A percentile compares a stretch with the other conserved stretches of the same genome.
Conservation (phyloP, 2,797 vertebrate species). For the Halcyon badia region DNA sequence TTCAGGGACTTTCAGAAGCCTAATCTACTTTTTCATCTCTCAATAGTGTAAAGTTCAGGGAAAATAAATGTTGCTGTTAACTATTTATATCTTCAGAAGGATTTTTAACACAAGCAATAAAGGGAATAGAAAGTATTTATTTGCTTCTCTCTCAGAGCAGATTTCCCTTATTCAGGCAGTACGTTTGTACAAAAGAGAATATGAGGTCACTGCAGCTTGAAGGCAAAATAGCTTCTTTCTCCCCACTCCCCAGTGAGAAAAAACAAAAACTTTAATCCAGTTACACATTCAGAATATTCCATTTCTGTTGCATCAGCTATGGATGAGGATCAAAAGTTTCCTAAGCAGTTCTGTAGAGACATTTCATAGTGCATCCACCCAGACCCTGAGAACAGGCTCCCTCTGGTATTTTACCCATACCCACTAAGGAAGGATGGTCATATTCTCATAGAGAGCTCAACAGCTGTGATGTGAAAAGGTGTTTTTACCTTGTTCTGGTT, state of each 20-base stretch:
- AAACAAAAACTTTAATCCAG: background rate
- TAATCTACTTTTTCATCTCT: constrained; percentile 2
- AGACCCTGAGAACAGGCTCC: background rate
- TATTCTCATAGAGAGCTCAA: background rate
- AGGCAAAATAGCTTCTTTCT: background rate
- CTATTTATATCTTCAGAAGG: background rate
- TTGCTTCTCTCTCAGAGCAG: background rate
- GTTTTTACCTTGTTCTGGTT: constrained; percentile 92
- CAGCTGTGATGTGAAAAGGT: background rate
- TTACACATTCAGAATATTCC: background rate
- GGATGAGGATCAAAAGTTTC: background rate
- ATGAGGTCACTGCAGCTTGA: background rate
- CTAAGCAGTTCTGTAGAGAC: background rate
- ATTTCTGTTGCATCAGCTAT: background rate
- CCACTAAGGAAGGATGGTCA: background rate
- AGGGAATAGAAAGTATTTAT: background rate
- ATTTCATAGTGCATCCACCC: background rate
- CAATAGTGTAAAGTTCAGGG: background rate
- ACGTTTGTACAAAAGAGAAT: background rate
- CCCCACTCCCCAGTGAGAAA: background rate
- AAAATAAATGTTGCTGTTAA: constrained; percentile 8
- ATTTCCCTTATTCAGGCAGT: background rate
- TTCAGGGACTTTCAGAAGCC: constrained; percentile 28
- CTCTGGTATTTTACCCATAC: background rate
- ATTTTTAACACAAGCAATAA: constrained; percentile 7